phyloP scores from a whole-genome alignment of 92 coral and sea anemone species.

The Ricordea florida region DNA sequence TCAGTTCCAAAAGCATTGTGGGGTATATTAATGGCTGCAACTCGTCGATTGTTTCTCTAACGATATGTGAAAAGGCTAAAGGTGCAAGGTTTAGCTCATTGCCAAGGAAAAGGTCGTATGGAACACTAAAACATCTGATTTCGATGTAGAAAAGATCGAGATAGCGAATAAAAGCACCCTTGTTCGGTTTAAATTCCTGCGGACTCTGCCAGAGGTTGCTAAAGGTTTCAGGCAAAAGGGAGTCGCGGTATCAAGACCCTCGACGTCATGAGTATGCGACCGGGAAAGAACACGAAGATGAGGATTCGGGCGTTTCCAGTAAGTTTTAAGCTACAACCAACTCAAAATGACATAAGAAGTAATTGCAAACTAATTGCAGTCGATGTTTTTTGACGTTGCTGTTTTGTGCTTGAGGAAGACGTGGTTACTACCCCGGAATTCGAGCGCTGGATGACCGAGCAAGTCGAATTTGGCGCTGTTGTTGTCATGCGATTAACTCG shows the following conservation, averaged over 20 bases:
- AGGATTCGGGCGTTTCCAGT: constrained; percentile 90
- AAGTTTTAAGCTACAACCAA: not conserved
- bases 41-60: not conserved
- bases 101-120: constrained; percentile 1
- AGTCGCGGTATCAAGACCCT: constrained; percentile 18
- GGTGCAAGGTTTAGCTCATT: constrained; percentile 8
- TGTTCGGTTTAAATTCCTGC: constrained; percentile 7
- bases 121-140: not conserved
- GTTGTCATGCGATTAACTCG: no score
- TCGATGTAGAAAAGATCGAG: not conserved
- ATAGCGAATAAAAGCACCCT: not conserved
- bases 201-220: not conserved
- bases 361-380: not conserved
- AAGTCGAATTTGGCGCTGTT: constrained; percentile 23
- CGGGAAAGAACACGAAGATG: constrained; percentile 97
- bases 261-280: constrained; percentile 83
- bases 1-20: constrained; percentile 89
- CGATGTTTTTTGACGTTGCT: not conserved
- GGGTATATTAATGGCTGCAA: constrained; percentile 84
- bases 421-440: not conserved
- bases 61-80: constrained; percentile 5
- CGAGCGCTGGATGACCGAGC: constrained; percentile 1
- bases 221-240: constrained; percentile 16
- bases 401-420: not conserved
- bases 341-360: not conserved